phyloP scores from a whole-genome alignment of 1,140 invertebrate species.

The Charaxes varanes region DNA sequence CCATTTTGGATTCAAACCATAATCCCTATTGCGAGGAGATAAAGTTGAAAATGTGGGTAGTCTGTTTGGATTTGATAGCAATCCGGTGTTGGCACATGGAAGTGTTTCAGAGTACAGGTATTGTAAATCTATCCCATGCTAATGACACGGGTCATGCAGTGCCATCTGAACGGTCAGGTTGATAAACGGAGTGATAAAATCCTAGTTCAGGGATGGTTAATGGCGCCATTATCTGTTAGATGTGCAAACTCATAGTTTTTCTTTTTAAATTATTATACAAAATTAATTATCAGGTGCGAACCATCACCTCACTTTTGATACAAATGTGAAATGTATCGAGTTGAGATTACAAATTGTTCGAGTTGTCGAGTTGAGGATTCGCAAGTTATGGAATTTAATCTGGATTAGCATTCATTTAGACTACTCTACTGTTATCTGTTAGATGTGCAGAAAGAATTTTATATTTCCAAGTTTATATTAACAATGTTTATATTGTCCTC shows the following conservation, averaged over 20 bases:
- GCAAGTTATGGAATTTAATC: no score
- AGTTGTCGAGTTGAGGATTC: no score
- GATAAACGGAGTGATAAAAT: conserved; percentile 21
- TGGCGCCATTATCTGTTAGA: no score
- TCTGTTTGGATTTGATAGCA: neutral
- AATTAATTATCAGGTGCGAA: no score
- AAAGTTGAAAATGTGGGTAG: conserved; percentile 12
- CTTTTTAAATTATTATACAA: no score
- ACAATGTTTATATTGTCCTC: no score
- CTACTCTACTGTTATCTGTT: no score
- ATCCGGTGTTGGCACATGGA: conserved; percentile 14
- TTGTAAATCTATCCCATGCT: conserved; percentile 52
- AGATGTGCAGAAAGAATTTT: conserved; percentile 35
- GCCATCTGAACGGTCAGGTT: conserved; percentile 21
- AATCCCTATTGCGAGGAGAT: conserved; percentile 5
- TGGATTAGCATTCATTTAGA: no score
- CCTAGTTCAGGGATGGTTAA: neutral
- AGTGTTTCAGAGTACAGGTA: conserved; percentile 46
- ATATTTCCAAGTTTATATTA: neutral
- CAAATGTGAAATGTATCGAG: no score
- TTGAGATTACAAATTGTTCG: no score
- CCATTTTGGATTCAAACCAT: neutral
- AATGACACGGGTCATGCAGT: conserved; percentile 41
- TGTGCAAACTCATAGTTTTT: no score
- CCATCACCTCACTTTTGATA: no score